These are phyloP conservation scores for Oncorhynchus masou DNA, from an alignment of 2,113 vertebrate genomes.

Conservation along the genomic window DNA sequence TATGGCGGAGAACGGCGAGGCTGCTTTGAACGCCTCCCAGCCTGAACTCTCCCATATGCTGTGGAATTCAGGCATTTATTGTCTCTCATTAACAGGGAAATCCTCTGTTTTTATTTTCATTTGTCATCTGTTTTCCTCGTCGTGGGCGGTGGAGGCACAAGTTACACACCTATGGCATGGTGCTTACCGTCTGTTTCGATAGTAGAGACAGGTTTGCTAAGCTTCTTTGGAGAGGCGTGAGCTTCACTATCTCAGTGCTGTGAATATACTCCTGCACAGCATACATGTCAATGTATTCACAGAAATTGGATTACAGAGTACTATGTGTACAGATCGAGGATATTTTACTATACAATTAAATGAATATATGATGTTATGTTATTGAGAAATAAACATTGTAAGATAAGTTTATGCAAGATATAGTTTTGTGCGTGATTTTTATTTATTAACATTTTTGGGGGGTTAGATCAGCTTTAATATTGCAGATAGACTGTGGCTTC, in stretches of 20 bases:
- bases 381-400: no score
- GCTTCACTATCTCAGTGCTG: neutral
- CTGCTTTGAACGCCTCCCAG: slow-evolving; percentile 72
- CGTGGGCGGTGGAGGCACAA: slow-evolving; percentile 41
- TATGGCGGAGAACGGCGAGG: slow-evolving; percentile 68
- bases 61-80: slow-evolving; percentile 68
- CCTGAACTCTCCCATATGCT: slow-evolving; percentile 74
- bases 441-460: no score
- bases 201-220: slow-evolving; percentile 20
- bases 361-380: no score
- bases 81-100: slow-evolving; percentile 66
- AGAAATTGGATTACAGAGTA: no score
- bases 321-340: no score
- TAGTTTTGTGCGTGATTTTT: no score
- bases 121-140: slow-evolving; percentile 46
- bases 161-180: slow-evolving; percentile 29
- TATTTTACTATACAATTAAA: no score
- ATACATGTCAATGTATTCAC: slow-evolving; percentile 1
- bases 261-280: neutral
- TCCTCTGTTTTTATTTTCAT: slow-evolving; percentile 32
- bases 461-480: no score
- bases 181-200: slow-evolving; percentile 36
- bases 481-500: no score
- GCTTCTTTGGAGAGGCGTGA: neutral
- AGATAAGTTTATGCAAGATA: no score